Percentiles rank a stretch among this genome's conserved stretches.
Evolutionary conservation across 1,140 invertebrate species (phyloP).

Genomic region (Procambarus virginalis): DNA sequence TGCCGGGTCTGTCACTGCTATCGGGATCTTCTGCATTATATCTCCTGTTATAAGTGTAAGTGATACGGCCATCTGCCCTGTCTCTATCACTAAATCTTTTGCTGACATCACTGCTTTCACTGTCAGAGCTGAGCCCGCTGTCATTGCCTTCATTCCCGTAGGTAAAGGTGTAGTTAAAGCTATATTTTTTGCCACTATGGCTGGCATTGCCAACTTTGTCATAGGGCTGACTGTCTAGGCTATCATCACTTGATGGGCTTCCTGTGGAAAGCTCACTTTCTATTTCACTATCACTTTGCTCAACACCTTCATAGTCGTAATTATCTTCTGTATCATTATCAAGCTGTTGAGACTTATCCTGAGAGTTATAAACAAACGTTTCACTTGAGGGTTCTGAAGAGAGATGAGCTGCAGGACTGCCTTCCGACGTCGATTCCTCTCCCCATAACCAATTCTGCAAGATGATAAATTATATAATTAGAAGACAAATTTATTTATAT

Average conservation of each 20-base stretch:
- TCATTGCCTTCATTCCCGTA: neutral
- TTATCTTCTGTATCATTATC: neutral
- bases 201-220: neutral
- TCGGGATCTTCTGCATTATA: neutral
- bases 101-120: neutral
- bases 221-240: no score
- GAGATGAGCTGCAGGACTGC: neutral
- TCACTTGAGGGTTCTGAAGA: neutral
- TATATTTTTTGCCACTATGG: neutral
- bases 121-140: no score
- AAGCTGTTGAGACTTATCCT: neutral
- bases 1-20: neutral
- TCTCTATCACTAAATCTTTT: neutral
- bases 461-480: neutral
- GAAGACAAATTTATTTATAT: neutral
- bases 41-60: neutral
- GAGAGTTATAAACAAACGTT: neutral
- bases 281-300: slow-evolving; percentile 7
- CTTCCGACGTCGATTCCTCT: neutral
- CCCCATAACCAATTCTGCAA: slow-evolving; percentile 28
- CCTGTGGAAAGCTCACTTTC: neutral
- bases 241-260: no score
- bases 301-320: slow-evolving; percentile 2
- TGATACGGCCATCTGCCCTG: neutral
- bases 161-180: neutral